A percentile compares a stretch with the other conserved stretches of the same genome.
Evolutionary conservation across 2,797 vertebrate genomes (phyloP).

Genomic region (Natrix natrix): DNA sequence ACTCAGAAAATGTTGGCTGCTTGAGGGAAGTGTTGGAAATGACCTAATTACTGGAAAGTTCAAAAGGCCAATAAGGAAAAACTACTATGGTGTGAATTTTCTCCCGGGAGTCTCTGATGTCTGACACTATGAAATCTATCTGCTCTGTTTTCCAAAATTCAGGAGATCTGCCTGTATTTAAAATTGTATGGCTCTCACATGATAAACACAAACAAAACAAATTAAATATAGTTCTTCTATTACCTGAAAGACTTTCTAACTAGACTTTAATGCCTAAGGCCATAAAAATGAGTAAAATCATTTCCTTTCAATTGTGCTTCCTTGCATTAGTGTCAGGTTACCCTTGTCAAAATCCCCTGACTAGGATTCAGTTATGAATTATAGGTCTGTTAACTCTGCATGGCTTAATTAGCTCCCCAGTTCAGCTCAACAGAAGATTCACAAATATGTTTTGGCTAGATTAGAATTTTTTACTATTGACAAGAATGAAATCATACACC

Average conservation of each 20-base stretch:
- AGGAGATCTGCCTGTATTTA: not conserved
- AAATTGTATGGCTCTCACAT: rapidly evolving
- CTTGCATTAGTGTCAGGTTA: conserved; percentile 36
- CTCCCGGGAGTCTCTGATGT: not conserved
- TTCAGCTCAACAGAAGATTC: not conserved
- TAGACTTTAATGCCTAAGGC: conserved; percentile 29
- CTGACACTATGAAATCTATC: not conserved
- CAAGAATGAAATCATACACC: not conserved
- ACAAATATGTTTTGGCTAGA: not conserved
- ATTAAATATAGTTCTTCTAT: conserved; percentile 23
- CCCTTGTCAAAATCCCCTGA: conserved; percentile 17
- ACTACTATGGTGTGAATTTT: not conserved
- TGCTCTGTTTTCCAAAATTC: not conserved
- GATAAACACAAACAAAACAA: not conserved
- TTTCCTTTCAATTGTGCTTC: conserved; percentile 27
- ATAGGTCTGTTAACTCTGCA: conserved; percentile 16
- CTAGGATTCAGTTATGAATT: conserved; percentile 41
- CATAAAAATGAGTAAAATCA: conserved; percentile 33
- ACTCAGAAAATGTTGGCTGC: not conserved
- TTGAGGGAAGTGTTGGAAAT: not conserved
- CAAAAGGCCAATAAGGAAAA: not conserved
- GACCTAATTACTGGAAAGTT: not conserved
- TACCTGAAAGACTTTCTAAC: not conserved
- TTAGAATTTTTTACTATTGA: not conserved
- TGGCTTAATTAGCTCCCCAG: not conserved